phyloP scores from a whole-genome alignment of 2,797 vertebrate species.

The Pseudocheirus occidentalis region DNA sequence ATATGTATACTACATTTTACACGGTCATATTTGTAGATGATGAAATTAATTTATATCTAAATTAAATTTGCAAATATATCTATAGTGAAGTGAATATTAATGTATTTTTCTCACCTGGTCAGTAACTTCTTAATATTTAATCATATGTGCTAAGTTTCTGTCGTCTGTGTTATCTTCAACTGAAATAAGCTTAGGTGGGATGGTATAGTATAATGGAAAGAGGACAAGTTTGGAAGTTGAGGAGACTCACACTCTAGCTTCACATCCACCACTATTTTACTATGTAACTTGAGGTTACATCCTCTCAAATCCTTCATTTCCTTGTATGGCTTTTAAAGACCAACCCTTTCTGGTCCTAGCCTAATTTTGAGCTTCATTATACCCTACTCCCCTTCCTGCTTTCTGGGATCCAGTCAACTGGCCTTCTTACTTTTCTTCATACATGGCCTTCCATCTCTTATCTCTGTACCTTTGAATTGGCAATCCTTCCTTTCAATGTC shows the following conservation, averaged over 20 bases:
- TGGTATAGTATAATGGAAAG: background rate
- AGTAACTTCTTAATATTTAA: background rate
- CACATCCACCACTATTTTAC: background rate
- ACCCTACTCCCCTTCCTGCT: background rate
- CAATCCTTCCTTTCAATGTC: background rate
- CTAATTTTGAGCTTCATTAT: background rate
- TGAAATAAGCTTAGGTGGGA: background rate
- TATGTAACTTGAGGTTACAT: background rate
- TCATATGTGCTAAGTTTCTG: background rate
- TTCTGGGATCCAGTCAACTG: background rate
- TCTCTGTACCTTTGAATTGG: background rate
- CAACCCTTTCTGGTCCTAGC: background rate
- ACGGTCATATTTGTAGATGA: background rate
- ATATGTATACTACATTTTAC: background rate
- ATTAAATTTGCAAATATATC: background rate
- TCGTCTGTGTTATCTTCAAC: background rate
- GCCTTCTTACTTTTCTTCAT: background rate
- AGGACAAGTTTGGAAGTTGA: background rate
- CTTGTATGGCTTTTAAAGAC: background rate
- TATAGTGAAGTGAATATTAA: background rate
- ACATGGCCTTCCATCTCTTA: background rate
- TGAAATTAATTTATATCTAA: background rate
- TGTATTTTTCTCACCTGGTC: background rate
- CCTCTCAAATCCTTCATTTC: background rate
- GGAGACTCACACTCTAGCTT: background rate